Evolutionary conservation across 2,113 vertebrate species (phyloP).

Genomic region (Odocoileus hemionus): DNA sequence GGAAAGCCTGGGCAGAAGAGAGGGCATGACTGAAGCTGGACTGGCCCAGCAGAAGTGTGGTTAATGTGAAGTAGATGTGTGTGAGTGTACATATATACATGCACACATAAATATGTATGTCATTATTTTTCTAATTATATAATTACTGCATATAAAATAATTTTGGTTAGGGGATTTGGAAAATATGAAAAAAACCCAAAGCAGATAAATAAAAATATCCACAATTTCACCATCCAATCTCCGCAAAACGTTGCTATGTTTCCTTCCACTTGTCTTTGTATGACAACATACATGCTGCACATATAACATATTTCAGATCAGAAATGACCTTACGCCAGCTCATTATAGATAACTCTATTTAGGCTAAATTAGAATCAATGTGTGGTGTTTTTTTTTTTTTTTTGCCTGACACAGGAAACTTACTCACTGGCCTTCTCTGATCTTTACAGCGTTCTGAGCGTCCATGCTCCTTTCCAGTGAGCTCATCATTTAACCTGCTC

Average conservation of each 20-base stretch:
- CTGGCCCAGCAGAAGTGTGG: neutral
- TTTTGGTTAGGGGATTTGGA: neutral
- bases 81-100: accelerated
- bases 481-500: neutral
- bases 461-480: neutral
- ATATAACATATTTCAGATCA: neutral
- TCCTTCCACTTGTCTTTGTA: neutral
- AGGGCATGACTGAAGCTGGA: neutral
- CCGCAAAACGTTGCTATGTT: neutral
- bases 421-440: neutral
- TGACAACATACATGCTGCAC: neutral
- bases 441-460: neutral
- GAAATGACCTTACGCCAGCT: neutral
- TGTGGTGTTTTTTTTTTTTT: neutral
- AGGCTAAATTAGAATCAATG: neutral
- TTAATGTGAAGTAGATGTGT: neutral
- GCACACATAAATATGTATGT: neutral
- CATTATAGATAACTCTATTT: neutral
- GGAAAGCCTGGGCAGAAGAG: neutral
- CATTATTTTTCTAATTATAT: neutral
- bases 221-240: neutral
- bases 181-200: neutral
- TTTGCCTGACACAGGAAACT: neutral
- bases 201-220: neutral
- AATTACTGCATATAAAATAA: neutral